These are phyloP conservation scores for Pseudopodoces humilis DNA, from an alignment of 2,113 vertebrate genomes.

Conservation along the genomic window DNA sequence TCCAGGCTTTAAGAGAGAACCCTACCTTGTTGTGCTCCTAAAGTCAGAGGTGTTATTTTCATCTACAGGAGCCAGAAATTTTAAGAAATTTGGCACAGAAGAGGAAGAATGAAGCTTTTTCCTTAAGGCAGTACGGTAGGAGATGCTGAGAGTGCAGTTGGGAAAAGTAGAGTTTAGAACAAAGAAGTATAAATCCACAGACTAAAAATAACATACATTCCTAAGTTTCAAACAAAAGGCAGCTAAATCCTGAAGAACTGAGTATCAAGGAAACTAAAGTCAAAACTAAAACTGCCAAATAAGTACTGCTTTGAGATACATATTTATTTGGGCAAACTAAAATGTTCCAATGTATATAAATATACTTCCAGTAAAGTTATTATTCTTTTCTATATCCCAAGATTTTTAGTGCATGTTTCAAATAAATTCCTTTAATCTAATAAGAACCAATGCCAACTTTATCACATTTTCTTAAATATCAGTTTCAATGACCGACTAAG, in stretches of 20 bases:
- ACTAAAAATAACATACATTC: constrained; percentile 54
- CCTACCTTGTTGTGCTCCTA: constrained; percentile 83
- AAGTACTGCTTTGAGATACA: not conserved
- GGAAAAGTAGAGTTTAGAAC: constrained; percentile 72
- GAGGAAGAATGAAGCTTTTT: constrained; percentile 94
- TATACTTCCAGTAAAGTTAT: not conserved
- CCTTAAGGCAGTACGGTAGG: constrained; percentile 87
- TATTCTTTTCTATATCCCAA: not conserved
- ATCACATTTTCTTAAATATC: not conserved
- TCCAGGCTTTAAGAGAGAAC: constrained; percentile 11
- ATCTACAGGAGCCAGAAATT: constrained; percentile 97
- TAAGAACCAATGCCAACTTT: not conserved
- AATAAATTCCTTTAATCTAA: not conserved
- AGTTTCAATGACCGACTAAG: not conserved
- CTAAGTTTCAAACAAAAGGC: constrained; percentile 43
- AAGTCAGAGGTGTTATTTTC: constrained; percentile 88
- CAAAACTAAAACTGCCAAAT: not conserved
- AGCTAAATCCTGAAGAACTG: not conserved
- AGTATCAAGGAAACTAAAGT: constrained; percentile 10
- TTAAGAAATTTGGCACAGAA: constrained; percentile 99
- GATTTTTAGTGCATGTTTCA: not conserved
- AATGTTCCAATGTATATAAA: not conserved
- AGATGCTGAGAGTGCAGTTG: constrained; percentile 82
- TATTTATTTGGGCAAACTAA: not conserved
- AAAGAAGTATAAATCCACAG: constrained; percentile 57